A percentile compares a stretch with the other conserved stretches of the same genome.
phyloP scores from a whole-genome alignment of 2,113 vertebrate species.

The Diglossa brunneiventris region DNA sequence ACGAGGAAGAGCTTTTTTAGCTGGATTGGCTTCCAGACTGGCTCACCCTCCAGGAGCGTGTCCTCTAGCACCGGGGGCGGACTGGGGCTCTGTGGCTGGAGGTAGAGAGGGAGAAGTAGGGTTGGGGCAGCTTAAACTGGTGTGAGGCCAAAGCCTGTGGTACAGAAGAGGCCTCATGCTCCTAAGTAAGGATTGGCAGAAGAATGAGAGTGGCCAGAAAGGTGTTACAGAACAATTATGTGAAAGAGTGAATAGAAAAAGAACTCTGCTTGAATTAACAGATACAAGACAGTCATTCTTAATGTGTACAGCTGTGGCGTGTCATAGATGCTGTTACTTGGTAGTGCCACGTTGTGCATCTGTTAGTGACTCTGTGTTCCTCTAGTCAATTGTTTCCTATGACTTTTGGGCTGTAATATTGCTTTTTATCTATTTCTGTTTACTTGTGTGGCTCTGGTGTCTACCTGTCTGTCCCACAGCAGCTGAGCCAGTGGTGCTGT shows the following conservation, averaged over 20 bases:
- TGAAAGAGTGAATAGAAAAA: background rate
- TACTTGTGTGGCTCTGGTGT: background rate
- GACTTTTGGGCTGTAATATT: background rate
- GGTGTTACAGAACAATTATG: background rate
- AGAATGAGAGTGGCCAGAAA: background rate
- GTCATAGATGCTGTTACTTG: conserved; percentile 27
- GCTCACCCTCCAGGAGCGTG: background rate
- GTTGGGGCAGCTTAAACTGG: background rate
- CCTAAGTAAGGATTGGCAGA: background rate
- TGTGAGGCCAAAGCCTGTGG: background rate
- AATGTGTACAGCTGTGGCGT: background rate
- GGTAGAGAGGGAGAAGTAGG: background rate
- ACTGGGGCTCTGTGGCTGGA: background rate
- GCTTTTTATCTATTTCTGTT: background rate
- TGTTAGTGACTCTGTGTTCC: background rate
- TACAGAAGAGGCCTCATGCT: background rate
- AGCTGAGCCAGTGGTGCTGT: background rate
- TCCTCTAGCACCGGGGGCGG: background rate
- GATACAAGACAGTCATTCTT: conserved; percentile 37
- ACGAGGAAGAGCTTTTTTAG: background rate
- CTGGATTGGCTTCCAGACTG: background rate
- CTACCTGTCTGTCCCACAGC: background rate
- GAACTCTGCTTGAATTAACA: background rate
- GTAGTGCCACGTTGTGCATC: background rate
- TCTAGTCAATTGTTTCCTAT: conserved; percentile 9